phyloP scores from a whole-genome alignment of 1,140 invertebrate genomes.

The Zophobas atratus region DNA sequence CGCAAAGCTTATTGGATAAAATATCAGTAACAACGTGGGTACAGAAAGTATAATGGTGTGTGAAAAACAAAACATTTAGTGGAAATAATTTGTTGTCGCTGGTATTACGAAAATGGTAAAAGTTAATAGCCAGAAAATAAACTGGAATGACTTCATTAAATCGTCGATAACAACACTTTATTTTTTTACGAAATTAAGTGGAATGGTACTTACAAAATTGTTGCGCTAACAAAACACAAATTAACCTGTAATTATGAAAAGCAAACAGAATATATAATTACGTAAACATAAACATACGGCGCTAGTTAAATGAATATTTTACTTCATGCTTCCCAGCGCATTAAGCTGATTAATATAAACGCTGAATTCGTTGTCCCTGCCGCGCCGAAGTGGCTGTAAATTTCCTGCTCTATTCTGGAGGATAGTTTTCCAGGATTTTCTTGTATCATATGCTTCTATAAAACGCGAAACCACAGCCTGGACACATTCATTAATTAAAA shows the following conservation, averaged over 20 bases:
- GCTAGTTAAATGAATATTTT: conserved; percentile 12
- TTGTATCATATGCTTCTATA: background rate
- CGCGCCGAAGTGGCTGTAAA: background rate
- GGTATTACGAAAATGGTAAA: background rate
- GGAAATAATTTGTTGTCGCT: too few relatives aligned
- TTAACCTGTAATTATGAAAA: conserved; percentile 15
- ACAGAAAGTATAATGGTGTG: too few relatives aligned
- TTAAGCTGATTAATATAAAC: background rate
- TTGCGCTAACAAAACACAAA: conserved; percentile 6
- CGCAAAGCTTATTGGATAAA: too few relatives aligned
- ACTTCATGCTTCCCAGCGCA: background rate
- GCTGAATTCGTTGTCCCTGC: background rate
- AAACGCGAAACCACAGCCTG: too few relatives aligned
- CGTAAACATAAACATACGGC: conserved; percentile 5
- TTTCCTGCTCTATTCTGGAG: background rate
- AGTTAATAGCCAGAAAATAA: background rate
- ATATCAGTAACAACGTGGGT: too few relatives aligned
- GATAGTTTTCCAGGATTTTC: background rate
- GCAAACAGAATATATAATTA: conserved; percentile 5
- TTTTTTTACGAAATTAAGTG: background rate
- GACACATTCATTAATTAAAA: too few relatives aligned
- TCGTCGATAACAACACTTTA: background rate
- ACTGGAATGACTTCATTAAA: background rate
- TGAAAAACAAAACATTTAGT: too few relatives aligned
- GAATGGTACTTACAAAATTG: background rate